These are phyloP conservation scores for Pyrrhia umbra DNA, from an alignment of 2,888 invertebrate genomes.

Conservation along the genomic window DNA sequence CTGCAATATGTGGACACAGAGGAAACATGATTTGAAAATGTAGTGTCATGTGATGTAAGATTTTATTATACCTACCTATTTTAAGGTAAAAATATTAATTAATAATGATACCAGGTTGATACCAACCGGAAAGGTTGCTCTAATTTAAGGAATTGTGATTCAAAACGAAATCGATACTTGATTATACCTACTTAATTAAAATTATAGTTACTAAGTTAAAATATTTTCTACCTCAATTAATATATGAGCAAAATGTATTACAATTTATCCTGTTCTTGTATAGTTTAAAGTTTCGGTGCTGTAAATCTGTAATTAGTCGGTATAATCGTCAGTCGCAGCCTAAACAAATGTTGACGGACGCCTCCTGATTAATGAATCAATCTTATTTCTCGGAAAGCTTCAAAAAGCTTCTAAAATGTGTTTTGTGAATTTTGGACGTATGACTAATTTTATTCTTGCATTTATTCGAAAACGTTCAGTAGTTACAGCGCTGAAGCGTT, in stretches of 20 bases:
- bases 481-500: conserved; percentile 11
- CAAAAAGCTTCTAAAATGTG: conserved; percentile 55
- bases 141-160: background rate
- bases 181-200: background rate
- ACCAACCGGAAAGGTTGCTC: background rate
- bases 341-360: conserved; percentile 43
- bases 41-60: background rate
- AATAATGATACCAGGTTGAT: background rate
- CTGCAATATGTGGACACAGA: too few relatives aligned
- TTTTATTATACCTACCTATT: too few relatives aligned
- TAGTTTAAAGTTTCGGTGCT: background rate
- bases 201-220: background rate
- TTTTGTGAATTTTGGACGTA: conserved; percentile 62
- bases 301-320: conserved; percentile 34
- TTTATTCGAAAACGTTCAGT: conserved; percentile 20
- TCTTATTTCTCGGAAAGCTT: conserved; percentile 61
- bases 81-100: background rate
- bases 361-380: conserved; percentile 63
- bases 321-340: conserved; percentile 34
- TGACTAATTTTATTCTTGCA: conserved; percentile 64
- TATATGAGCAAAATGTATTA: too few relatives aligned
- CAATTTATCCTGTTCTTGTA: conserved; percentile 14
- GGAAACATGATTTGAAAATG: background rate
- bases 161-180: background rate
- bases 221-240: too few relatives aligned